Evolutionary conservation across 2,888 invertebrate genomes (phyloP).

Genomic region (Drosophila subsilvestris): DNA sequence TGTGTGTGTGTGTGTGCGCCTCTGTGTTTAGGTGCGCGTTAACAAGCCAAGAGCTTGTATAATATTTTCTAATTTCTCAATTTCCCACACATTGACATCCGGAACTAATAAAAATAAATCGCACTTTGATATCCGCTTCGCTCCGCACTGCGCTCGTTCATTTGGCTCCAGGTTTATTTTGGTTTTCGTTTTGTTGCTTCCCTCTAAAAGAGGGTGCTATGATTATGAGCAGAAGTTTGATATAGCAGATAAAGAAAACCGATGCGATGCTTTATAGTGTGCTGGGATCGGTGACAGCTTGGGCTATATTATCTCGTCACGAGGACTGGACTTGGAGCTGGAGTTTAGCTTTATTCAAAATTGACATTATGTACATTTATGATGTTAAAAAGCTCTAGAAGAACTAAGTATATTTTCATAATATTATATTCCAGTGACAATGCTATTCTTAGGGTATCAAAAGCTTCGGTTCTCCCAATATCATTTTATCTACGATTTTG

Average conservation of each 20-base stretch:
- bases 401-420: too few relatives aligned
- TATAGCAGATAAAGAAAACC: neutral
- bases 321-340: too few relatives aligned
- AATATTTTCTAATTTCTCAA: slow-evolving; percentile 81
- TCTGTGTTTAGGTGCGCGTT: slow-evolving; percentile 60
- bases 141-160: slow-evolving; percentile 37
- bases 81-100: slow-evolving; percentile 81
- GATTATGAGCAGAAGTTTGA: neutral
- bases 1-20: slow-evolving; percentile 16
- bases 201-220: neutral
- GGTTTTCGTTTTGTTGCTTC: slow-evolving; percentile 25
- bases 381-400: too few relatives aligned
- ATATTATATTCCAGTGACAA: too few relatives aligned
- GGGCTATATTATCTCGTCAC: too few relatives aligned
- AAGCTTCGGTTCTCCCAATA: rapidly evolving
- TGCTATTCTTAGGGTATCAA: neutral
- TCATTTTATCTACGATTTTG: neutral
- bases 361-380: too few relatives aligned
- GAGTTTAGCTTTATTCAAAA: too few relatives aligned
- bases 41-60: slow-evolving; percentile 70
- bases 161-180: slow-evolving; percentile 37
- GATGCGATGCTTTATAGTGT: too few relatives aligned
- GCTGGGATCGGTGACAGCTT: too few relatives aligned
- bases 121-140: slow-evolving; percentile 77
- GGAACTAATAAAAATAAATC: slow-evolving; percentile 81